A percentile compares a stretch with the other conserved stretches of the same genome.
Conservation (phyloP, 1,140 invertebrate genomes). For the Calephelis virginiensis region DNA sequence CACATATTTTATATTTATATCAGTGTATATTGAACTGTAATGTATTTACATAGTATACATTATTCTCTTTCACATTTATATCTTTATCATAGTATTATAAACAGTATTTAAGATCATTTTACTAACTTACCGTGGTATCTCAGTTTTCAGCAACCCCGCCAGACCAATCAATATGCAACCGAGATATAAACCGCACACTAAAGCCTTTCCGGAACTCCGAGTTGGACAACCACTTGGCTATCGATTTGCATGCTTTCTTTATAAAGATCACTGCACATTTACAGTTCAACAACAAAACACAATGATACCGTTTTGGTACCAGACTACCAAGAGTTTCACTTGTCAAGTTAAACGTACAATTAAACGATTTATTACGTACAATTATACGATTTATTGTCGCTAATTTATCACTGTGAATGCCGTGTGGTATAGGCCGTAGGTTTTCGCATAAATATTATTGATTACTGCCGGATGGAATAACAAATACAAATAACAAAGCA, state of each 20-base stretch:
- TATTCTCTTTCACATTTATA: no score
- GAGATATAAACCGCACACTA: slow-evolving; percentile 63
- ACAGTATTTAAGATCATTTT: slow-evolving; percentile 5
- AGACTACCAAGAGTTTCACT: slow-evolving; percentile 67
- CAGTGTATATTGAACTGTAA: no score
- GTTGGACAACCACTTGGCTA: slow-evolving; percentile 64
- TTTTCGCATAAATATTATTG: slow-evolving; percentile 59
- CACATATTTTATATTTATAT: no score
- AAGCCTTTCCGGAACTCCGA: slow-evolving; percentile 52
- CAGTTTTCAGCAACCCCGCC: slow-evolving; percentile 52
- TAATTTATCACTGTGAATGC: slow-evolving; percentile 39
- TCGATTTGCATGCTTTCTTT: slow-evolving; percentile 71
- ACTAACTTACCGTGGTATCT: slow-evolving; percentile 53
- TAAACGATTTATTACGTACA: not conserved
- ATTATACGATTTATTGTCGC: slow-evolving; percentile 46
- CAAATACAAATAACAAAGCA: slow-evolving; percentile 72
- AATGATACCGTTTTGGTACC: slow-evolving; percentile 55
- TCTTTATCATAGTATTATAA: no score
- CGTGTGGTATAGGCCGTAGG: slow-evolving; percentile 49
- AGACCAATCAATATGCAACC: slow-evolving; percentile 71
- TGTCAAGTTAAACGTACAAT: slow-evolving; percentile 45
- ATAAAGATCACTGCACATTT: slow-evolving; percentile 63
- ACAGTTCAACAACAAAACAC: slow-evolving; percentile 60
- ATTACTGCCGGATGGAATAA: slow-evolving; percentile 67
- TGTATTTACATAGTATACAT: no score